Evolutionary conservation across 2,797 vertebrate genomes (phyloP), one percentile per base, ranked within the genome.

Genomic region (Tadarida brasiliensis): DNA sequence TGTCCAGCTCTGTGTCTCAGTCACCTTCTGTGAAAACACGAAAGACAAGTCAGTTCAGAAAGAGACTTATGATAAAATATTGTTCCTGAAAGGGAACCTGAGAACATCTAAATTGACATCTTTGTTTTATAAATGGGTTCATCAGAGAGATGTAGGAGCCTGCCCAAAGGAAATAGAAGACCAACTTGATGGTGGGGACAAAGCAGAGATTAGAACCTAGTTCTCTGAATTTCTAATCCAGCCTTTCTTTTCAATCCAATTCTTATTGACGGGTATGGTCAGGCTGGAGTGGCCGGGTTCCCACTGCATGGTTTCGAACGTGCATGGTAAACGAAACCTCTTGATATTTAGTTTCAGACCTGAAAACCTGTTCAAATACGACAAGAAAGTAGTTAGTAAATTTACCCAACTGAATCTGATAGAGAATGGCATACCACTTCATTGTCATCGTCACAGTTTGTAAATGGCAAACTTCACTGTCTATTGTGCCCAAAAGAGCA

Each of bases 191-290:
- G 65, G 10, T 47, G 19, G 19, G 22, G 17, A 78, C 12, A 47
- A 70, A 49, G 4, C 9, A 51, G 51, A 74, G 20, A 51, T 7
- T 70, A 44, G 11, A 80, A 20, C 19, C 7, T 19, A 78, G 59
- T 81, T 85, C 28, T 93, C 39, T 80, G 24, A 90, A 92, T 88
- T 70, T 20, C 14, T 44, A 74, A 54, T 26, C 20, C 44, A 92
- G 28, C 7, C 3, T 68, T 73, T 93, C 16, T 67, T 68, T 74
- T 6, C 44, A 70, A 61, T 33, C 3, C 16, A 54, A 54, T 2
- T 63, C 20, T 87, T 68, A 20, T n/a, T 22, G 67, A 67, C 28
- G 2, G 47, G 3, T 14, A 16, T 44, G 15, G 3, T 30, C 6
- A 15, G 14, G 30, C 6, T 39, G 57, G 11, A 39, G 15, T 96